Base-by-base conservation (phyloP, 2,888 invertebrate genomes). In the Chironomus riparius region DNA sequence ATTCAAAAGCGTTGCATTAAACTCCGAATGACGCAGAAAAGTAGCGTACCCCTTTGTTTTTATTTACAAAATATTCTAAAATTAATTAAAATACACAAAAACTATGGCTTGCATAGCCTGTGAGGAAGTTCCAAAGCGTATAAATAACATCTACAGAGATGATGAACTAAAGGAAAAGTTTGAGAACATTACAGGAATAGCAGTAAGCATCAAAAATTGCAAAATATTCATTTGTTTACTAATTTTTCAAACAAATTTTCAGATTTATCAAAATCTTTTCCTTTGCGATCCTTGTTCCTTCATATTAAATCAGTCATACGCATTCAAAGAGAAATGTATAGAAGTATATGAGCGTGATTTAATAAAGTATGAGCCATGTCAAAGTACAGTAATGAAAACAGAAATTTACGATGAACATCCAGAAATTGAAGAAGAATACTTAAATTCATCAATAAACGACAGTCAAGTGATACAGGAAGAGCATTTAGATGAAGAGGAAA, bases 241-340 rank as follows among this genome's bases (percentile, higher is more conserved):
- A 68, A n/a, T 68, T 28, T 38, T 24, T 28, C 28, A 28, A 28
- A 38, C 1, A 38, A 38, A 38, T 38, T 38, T 70, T 47, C 15
- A 70, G 70, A 15, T 71, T n/a, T 24, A 12, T n/a, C 22, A 22
- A 4, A 71, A 71, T 6, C 7, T 48, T 2, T 71, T 71, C 28
- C 38, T 71, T 6, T 71, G 71, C 22, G 71, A 71, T 24, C 22
- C 50, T 2, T 71, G 71, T 24, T 22, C n/a, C 18, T 6, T 2
- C 4, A 48, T 47, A 7, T 47, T 71, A 22, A 24, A 21, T 2
- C 13, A 13, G 1, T 18, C 21, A 6, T 50, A 13, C 6, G 15
- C 6, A 22, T 71, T 71, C 12, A 71, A 71, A 71, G 50, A 71
- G 21, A 71, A 50, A n/a, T 71, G 71, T 21, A 48, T 50, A 24